These are phyloP conservation scores for Theodoxus fluviatilis DNA, from an alignment of 2,888 invertebrate genomes.

Conservation along the genomic window DNA sequence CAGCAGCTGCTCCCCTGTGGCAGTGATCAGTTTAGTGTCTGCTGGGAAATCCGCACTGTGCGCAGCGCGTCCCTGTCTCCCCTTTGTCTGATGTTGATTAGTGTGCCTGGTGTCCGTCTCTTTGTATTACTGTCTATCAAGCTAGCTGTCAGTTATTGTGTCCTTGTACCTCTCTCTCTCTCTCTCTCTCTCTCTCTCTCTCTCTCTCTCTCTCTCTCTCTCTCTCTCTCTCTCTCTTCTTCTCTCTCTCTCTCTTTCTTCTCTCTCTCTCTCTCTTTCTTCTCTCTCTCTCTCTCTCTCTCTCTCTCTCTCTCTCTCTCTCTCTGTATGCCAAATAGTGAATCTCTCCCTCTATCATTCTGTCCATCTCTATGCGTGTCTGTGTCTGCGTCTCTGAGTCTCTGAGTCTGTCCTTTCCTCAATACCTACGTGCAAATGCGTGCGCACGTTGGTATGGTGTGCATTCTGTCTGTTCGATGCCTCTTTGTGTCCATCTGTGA, in stretches of 20 bases:
- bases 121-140: background rate
- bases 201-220: background rate
- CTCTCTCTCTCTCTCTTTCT: no score
- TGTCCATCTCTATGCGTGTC: background rate
- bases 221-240: constrained; percentile 18
- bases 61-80: no score
- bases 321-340: background rate
- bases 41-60: no score
- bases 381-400: background rate
- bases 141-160: background rate
- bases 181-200: constrained; percentile 13
- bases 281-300: background rate
- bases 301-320: constrained; percentile 7
- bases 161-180: constrained; percentile 1
- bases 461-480: no score
- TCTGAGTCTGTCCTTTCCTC: background rate
- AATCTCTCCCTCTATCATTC: background rate
- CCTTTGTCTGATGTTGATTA: no score
- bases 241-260: constrained; percentile 15
- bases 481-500: no score
- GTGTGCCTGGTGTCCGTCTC: no score
- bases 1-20: no score
- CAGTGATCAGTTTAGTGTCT: no score
- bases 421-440: no score
- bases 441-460: no score